A percentile compares a stretch with the other conserved stretches of the same genome.
Evolutionary conservation across 2,888 invertebrate species (phyloP).

Genomic region (Campoplex capitator): DNA sequence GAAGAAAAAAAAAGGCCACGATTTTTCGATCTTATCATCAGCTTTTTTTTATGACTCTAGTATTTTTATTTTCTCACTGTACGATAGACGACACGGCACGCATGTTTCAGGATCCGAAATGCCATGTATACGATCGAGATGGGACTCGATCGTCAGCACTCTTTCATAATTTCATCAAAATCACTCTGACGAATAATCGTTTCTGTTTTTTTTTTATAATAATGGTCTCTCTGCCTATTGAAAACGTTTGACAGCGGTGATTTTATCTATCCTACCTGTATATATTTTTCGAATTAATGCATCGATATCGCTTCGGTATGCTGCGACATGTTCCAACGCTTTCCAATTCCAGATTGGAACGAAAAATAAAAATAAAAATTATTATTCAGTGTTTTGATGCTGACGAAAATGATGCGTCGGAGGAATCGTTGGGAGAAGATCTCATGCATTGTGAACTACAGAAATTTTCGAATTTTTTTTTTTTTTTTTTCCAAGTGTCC

Average conservation of each 20-base stretch:
- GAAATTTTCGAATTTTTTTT: no score
- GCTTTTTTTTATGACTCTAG: not conserved
- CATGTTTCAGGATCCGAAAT: not conserved
- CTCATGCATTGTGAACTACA: no score
- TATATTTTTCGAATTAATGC: no score
- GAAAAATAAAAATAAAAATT: not conserved
- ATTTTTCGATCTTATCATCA: conserved; percentile 1
- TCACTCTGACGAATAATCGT: not conserved
- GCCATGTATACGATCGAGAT: not conserved
- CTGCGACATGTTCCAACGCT: no score
- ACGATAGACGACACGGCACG: not conserved
- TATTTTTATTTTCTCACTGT: not conserved
- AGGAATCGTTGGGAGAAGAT: not conserved
- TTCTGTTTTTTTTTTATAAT: no score
- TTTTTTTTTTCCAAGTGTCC: not conserved
- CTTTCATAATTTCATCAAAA: not conserved
- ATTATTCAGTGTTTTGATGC: not conserved
- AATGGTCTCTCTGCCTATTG: not conserved
- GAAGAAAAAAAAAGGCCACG: not conserved
- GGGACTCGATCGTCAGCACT: not conserved
- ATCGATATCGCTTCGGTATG: no score
- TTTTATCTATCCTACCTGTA: no score
- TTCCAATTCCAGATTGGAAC: no score
- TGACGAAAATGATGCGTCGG: not conserved
- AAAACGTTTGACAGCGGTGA: not conserved